Percentiles rank a stretch among this genome's conserved stretches.
Conservation (phyloP, 2,797 vertebrate species). For the Nasua narica region DNA sequence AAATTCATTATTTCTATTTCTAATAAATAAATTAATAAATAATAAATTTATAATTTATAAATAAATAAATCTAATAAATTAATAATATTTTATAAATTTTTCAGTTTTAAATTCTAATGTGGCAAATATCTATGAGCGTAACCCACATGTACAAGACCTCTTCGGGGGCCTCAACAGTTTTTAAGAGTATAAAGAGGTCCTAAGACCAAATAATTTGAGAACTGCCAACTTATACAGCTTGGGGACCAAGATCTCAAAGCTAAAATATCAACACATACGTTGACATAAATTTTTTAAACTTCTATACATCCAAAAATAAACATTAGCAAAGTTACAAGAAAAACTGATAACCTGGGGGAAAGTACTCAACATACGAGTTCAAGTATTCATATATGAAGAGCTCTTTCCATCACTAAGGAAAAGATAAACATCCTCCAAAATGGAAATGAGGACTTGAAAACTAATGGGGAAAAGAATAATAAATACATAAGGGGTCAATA, state of each 20-base stretch:
- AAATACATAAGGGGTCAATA: neutral
- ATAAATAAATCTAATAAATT: neutral
- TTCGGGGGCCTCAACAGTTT: neutral
- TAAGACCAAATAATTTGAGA: neutral
- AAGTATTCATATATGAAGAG: neutral
- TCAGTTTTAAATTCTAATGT: constrained; percentile 14
- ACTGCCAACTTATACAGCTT: neutral
- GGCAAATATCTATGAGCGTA: neutral
- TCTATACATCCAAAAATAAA: constrained; percentile 20
- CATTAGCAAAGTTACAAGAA: neutral
- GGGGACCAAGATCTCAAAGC: neutral
- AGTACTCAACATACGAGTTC: neutral
- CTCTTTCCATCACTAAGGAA: neutral
- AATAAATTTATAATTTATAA: neutral
- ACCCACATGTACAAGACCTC: neutral
- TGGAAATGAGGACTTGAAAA: neutral
- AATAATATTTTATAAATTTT: constrained; percentile 1
- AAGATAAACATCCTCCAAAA: neutral
- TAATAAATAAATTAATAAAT: neutral
- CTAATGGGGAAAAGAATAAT: neutral
- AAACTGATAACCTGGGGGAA: neutral
- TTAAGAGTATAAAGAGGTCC: neutral
- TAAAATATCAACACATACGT: neutral
- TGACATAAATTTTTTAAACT: neutral
- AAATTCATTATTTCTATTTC: neutral